Conservation (phyloP, 2,888 invertebrate genomes). For the Zygaena filipendulae region DNA sequence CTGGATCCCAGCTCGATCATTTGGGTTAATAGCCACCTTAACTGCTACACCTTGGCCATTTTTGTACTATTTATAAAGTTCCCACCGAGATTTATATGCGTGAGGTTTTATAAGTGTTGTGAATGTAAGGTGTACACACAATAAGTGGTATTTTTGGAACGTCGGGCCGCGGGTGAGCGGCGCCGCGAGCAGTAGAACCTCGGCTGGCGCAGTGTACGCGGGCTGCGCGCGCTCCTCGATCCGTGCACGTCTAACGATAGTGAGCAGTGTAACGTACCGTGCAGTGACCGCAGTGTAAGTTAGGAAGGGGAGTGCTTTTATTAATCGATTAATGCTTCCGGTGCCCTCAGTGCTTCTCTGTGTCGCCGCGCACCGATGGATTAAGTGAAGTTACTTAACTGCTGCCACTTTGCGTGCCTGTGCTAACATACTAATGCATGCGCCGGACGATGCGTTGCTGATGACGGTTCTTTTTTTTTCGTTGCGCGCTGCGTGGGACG, state of each 20-base stretch:
- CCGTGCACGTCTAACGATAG: constrained; percentile 24
- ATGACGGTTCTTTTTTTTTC: too few relatives aligned
- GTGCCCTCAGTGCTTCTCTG: constrained; percentile 31
- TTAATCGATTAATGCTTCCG: constrained; percentile 46
- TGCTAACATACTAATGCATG: constrained; percentile 65
- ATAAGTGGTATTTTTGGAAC: constrained; percentile 57
- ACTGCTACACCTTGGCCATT: constrained; percentile 24
- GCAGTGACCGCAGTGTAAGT: constrained; percentile 47
- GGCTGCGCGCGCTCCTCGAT: constrained; percentile 27
- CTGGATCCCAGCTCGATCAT: constrained; percentile 23
- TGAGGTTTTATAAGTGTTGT: constrained; percentile 52
- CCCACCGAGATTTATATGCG: constrained; percentile 44
- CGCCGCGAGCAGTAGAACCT: constrained; percentile 36
- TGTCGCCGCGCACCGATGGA: constrained; percentile 24
- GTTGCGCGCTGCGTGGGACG: constrained; percentile 33
- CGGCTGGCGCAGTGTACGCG: constrained; percentile 39
- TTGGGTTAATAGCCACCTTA: constrained; percentile 26
- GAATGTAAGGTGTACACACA: constrained; percentile 50
- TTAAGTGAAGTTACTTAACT: constrained; percentile 34
- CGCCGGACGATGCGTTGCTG: constrained; percentile 17
- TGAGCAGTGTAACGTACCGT: constrained; percentile 32
- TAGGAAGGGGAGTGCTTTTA: constrained; percentile 32
- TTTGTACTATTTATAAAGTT: constrained; percentile 40
- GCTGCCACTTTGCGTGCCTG: constrained; percentile 29
- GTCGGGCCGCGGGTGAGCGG: constrained; percentile 32